Base-by-base conservation (phyloP, 2,888 invertebrate genomes). In the Scaeva pyrastri region DNA sequence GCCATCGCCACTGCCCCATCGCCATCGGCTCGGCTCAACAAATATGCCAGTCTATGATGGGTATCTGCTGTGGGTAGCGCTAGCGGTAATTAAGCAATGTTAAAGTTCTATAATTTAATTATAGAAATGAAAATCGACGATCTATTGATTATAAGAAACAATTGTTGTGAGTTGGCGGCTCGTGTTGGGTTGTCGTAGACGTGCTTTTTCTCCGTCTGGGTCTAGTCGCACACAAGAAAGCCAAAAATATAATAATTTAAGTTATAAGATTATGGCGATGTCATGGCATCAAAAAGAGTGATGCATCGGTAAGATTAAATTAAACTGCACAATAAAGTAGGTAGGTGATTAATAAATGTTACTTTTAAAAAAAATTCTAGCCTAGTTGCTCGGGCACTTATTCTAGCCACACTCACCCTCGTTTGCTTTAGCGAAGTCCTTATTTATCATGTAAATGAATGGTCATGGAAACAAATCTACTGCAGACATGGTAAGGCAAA, bases 381-480 rank as follows among this genome's bases (percentile, higher is more conserved):
- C 89, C 84, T 92, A 83, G 88, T 91, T 50, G 88, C 89, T 39
- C 90, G 91, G 56, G 89, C 88, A 48, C 88, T 91, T 31, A 60
- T 92, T 48, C 88, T 89, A 14, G 84, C 90, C 8, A 91, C 91
- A 0, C 72, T 91, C n/a, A 48, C 91, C 31, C 78, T 92, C 31
- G 88, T 90, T 64, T 90, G 90, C 81, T 92, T 91, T 79, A 92
- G 91, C 86, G 92, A 92, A 76, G 88, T 89, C 31, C 80, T 92
- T 36, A 89, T 92, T 36, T 93, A 93, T 87, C 90, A 91, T 62
- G 84, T 92, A 76, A 90, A 91, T 68, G 90, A 91, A 74, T 88
- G 89, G 68, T 89, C 90, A 70, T 93, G 93, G 93, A 90, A 90
- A 64, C 87, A 90, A 74, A 90, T 92, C 52, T 89, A 90, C 81